Percentiles rank a stretch among this genome's conserved stretches.
These are phyloP conservation scores for Psittacula cyanocephala DNA, from an alignment of 2,113 vertebrate species.

Conservation along the genomic window DNA sequence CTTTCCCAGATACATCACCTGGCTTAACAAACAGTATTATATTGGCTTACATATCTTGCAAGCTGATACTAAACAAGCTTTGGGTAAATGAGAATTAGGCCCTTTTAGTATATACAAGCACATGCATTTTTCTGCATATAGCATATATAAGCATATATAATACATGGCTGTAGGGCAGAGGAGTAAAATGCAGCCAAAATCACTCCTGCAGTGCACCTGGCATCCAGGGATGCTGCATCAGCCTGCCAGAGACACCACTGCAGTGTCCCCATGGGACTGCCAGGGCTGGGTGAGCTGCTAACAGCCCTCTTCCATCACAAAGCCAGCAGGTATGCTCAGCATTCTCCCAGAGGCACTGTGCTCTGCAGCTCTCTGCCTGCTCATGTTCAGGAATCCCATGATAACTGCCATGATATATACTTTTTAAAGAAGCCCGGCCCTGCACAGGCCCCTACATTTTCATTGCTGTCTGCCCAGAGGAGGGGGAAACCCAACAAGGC, in stretches of 20 bases:
- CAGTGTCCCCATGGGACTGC: not conserved
- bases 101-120: not conserved
- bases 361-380: not conserved
- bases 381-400: not conserved
- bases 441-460: not conserved
- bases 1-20: not conserved
- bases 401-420: not conserved
- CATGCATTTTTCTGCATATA: rapidly evolving
- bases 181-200: not conserved
- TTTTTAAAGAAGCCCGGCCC: not conserved
- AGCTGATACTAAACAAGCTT: not conserved
- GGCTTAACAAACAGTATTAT: not conserved
- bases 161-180: not conserved
- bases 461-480: not conserved
- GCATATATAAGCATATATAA: not conserved
- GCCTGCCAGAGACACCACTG: not conserved
- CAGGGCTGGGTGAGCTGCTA: not conserved
- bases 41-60: not conserved
- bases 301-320: not conserved
- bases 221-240: not conserved
- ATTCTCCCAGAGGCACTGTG: not conserved
- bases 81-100: not conserved
- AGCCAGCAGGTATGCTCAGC: not conserved
- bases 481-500: not conserved
- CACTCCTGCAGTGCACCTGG: not conserved